phyloP scores from a whole-genome alignment of 1,140 invertebrate species.

The Pogonomyrmex californicus region DNA sequence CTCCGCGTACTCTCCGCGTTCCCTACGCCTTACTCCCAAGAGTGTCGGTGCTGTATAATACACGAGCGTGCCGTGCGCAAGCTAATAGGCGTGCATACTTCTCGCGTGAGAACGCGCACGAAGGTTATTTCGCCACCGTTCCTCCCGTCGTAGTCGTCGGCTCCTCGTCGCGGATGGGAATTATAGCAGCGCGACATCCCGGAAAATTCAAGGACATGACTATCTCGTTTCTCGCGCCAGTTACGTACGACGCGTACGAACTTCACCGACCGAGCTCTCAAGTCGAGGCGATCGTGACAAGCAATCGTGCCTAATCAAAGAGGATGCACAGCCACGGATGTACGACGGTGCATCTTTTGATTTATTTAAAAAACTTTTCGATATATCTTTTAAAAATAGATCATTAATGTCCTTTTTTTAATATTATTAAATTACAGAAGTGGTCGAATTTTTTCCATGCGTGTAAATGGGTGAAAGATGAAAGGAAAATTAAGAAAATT shows the following conservation, averaged over 20 bases:
- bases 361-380: neutral
- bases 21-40: slow-evolving; percentile 41
- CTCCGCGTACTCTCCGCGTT: slow-evolving; percentile 38
- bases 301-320: neutral
- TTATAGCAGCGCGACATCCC: slow-evolving; percentile 64
- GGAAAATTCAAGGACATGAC: slow-evolving; percentile 67
- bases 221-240: slow-evolving; percentile 19
- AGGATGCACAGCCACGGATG: neutral
- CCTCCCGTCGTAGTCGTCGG: slow-evolving; percentile 6
- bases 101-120: slow-evolving; percentile 52
- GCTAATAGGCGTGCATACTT: slow-evolving; percentile 53
- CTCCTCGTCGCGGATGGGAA: slow-evolving; percentile 47
- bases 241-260: slow-evolving; percentile 5
- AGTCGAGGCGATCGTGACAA: neutral
- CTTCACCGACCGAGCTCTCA: slow-evolving; percentile 1
- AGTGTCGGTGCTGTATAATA: slow-evolving; percentile 43
- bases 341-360: neutral
- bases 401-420: neutral
- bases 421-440: neutral
- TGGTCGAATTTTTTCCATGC: neutral
- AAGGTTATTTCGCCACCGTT: slow-evolving; percentile 41
- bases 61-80: slow-evolving; percentile 50
- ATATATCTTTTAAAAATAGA: neutral
- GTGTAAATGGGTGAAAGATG: neutral
- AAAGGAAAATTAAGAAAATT: neutral